These are phyloP conservation scores for Semicossyphus pulcher DNA, from an alignment of 2,113 vertebrate species.

Conservation along the genomic window DNA sequence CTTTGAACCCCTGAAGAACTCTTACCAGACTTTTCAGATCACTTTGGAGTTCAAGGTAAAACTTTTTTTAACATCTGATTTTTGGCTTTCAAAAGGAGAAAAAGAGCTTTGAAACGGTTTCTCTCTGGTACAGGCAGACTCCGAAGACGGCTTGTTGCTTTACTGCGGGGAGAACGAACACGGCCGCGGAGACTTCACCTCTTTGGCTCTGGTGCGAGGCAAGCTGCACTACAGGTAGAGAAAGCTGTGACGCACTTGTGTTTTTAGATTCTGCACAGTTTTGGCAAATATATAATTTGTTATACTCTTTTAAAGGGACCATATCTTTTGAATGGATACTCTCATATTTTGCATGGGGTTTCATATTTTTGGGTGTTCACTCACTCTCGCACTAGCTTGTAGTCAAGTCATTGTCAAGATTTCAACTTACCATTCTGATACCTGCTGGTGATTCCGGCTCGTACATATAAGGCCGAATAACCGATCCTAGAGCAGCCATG, in stretches of 20 bases:
- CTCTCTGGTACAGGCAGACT: constrained; percentile 85
- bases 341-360: too few species aligned
- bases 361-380: too few species aligned
- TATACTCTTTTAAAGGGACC: too few species aligned
- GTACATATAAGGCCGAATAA: too few species aligned
- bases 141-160: constrained; percentile 91
- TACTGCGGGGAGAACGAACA: constrained; percentile 96
- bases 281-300: background rate
- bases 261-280: background rate
- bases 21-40: constrained; percentile 94
- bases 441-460: too few species aligned
- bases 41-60: constrained; percentile 94
- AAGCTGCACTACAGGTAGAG: constrained; percentile 93
- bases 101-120: background rate
- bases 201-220: constrained; percentile 87
- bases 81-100: background rate
- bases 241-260: background rate
- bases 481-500: too few species aligned
- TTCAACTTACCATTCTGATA: too few species aligned
- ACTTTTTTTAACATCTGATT: background rate
- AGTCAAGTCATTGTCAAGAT: too few species aligned
- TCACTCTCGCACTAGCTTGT: too few species aligned
- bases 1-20: constrained; percentile 96
- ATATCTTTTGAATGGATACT: too few species aligned
- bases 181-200: constrained; percentile 91